Conservation (phyloP, 1,140 invertebrate species). For the Lerema accius region DNA sequence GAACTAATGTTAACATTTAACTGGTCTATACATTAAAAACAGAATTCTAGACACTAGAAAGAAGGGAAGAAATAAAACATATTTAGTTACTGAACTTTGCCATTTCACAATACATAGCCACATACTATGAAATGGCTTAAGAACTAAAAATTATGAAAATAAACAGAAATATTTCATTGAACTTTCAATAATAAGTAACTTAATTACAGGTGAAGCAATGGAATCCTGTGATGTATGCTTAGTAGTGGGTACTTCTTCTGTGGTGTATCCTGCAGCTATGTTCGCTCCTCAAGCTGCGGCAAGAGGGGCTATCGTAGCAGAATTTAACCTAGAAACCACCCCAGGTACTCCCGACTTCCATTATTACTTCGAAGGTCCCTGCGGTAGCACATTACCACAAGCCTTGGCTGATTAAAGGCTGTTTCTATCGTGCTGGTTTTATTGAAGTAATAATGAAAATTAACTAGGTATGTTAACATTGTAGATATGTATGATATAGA, state of each 20-base stretch:
- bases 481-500: not conserved
- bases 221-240: constrained; percentile 91
- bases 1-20: too few species aligned
- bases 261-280: constrained; percentile 97
- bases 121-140: too few species aligned
- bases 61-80: too few species aligned
- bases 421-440: not conserved
- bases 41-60: too few species aligned
- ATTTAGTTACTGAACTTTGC: too few species aligned
- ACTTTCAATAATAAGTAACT: too few species aligned
- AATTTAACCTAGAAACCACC: constrained; percentile 94
- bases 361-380: constrained; percentile 91
- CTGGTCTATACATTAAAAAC: too few species aligned
- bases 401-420: constrained; percentile 79
- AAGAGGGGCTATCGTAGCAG: constrained; percentile 91
- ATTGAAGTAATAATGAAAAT: constrained; percentile 3
- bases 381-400: constrained; percentile 87
- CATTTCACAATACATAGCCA: too few species aligned
- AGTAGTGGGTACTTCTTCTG: constrained; percentile 93
- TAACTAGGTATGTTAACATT: not conserved
- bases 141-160: too few species aligned
- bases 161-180: too few species aligned
- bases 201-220: constrained; percentile 86
- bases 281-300: constrained; percentile 92
- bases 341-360: constrained; percentile 87